phyloP scores from a whole-genome alignment of 2,888 invertebrate genomes.

The Acholoe squamosa region DNA sequence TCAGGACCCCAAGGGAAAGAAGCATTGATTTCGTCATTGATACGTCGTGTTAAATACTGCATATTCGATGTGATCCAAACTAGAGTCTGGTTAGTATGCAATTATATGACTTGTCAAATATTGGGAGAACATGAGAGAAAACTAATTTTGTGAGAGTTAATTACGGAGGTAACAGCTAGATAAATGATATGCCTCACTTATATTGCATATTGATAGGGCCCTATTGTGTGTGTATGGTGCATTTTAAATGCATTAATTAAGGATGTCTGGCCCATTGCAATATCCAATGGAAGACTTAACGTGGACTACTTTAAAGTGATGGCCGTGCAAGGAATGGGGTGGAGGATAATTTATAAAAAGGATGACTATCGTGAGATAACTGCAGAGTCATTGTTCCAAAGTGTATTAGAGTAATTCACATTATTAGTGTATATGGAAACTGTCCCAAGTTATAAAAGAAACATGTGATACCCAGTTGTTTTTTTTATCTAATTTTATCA shows the following conservation, averaged over 20 bases:
- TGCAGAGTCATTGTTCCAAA: background rate
- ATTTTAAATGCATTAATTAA: too few relatives aligned
- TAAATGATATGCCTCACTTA: too few relatives aligned
- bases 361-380: conserved; percentile 7
- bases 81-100: background rate
- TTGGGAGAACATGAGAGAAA: too few relatives aligned
- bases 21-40: background rate
- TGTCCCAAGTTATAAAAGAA: background rate
- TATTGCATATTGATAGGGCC: too few relatives aligned
- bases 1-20: background rate
- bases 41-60: background rate
- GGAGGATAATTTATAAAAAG: background rate
- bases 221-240: too few relatives aligned
- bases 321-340: background rate
- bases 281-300: background rate
- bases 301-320: background rate
- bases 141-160: background rate
- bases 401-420: conserved; percentile 5
- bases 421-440: background rate
- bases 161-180: background rate
- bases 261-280: too few relatives aligned
- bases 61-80: conserved; percentile 1
- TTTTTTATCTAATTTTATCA: background rate
- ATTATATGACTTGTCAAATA: background rate
- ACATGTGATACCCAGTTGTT: conserved; percentile 44